Evolutionary conservation across 2,888 invertebrate genomes (phyloP), one percentile per base, ranked within the genome.

Genomic region (Furcula furcula): DNA sequence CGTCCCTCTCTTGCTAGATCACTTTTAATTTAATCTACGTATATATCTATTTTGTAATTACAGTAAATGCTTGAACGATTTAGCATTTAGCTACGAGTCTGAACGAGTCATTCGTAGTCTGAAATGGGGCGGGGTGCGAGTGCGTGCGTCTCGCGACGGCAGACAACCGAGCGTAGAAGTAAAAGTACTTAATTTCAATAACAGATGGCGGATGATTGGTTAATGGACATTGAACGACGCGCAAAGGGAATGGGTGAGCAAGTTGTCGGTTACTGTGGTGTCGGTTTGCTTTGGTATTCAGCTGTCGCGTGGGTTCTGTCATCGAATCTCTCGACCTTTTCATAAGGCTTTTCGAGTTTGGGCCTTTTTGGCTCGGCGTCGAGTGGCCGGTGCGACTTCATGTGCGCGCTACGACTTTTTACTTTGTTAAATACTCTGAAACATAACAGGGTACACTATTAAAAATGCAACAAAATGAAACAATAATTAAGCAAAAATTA

Each of bases 331-430:
- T 85, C 85, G 71, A 88, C 88, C 87, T 87, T 88, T 87, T 87
- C 88, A 88, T 89, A 89, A 87, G 88, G 87, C 74, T 89, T 89
- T 87, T 89, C 89, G 76, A 86, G 85, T 79, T 91, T 92, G 72
- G 91, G 90, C 88, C 92, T 90, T 88, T 91, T 92, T 54, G 92
- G 91, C 81, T 94, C 95, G 82, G 94, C 92, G 90, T 97, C 96
- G 79, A 94, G 94, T 66, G 96, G 95, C 77, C 96, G 94, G 91
- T 99, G 99, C 59, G 97, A 98, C 91, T 99, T 99, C 98, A 99
- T 98, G 90, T 99, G 99, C 55, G 98, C 98, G 90, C 98, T 98
- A 88, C 98, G 94, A 91, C 98, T 98, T 92, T 98, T 98, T 77
- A 98, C 97, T 92, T 98, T 98, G 91, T 94, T 94, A 92, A 98